phyloP scores from a whole-genome alignment of 64 coral and sea anemone species.

The Acropora tenuis region DNA sequence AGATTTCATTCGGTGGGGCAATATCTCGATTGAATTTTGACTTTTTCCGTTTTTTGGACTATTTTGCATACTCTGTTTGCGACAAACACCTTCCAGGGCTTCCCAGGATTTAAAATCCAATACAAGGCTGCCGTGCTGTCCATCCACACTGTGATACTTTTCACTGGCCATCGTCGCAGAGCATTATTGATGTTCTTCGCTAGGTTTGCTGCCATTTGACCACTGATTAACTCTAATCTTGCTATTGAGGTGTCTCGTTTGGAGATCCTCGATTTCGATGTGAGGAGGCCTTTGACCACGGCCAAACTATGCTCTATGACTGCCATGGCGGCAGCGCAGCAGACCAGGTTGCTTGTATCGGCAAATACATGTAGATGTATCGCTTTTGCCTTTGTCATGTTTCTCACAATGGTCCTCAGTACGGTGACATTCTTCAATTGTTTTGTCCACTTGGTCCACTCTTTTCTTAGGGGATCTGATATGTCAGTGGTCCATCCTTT shows the following conservation, averaged over 20 bases:
- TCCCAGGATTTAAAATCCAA: background rate
- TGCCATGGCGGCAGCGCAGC: too few relatives aligned
- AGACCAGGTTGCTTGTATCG: background rate
- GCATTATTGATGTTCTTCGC: background rate
- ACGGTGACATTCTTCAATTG: too few relatives aligned
- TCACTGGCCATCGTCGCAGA: constrained; percentile 13
- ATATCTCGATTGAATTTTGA: constrained; percentile 24
- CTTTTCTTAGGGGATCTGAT: too few relatives aligned
- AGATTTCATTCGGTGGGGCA: constrained; percentile 35
- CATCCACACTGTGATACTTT: constrained; percentile 59
- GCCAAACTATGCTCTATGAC: too few relatives aligned
- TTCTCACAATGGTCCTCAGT: too few relatives aligned
- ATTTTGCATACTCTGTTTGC: constrained; percentile 50
- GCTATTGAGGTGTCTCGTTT: constrained; percentile 33
- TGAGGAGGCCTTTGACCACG: background rate
- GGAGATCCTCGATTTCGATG: constrained; percentile 46
- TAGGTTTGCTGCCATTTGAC: too few relatives aligned
- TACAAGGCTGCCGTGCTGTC: constrained; percentile 42
- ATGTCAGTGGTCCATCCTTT: too few relatives aligned
- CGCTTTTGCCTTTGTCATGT: too few relatives aligned
- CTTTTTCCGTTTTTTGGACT: constrained; percentile 28
- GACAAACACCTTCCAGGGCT: constrained; percentile 52
- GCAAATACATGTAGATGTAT: constrained; percentile 36
- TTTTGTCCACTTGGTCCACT: too few relatives aligned
- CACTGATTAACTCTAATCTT: constrained; percentile 45